These are phyloP conservation scores for Catharus minimus DNA, from an alignment of 2,113 vertebrate species.

Conservation along the genomic window DNA sequence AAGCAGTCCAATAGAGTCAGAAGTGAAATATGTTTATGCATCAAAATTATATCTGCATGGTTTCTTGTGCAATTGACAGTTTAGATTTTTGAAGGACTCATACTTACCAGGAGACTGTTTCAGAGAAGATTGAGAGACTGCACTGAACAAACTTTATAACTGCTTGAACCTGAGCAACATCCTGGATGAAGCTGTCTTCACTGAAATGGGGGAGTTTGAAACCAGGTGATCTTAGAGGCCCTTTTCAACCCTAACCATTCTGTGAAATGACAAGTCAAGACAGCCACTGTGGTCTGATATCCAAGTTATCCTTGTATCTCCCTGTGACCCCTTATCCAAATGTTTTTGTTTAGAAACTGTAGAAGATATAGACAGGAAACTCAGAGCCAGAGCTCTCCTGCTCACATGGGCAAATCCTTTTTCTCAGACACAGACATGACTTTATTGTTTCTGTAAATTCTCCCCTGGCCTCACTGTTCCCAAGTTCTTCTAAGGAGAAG, in stretches of 20 bases:
- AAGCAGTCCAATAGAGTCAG: not conserved
- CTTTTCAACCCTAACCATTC: not conserved
- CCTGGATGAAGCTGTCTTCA: not conserved
- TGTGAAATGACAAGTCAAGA: not conserved
- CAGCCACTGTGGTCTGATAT: not conserved
- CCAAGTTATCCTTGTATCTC: not conserved
- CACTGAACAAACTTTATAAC: not conserved
- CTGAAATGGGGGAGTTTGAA: not conserved
- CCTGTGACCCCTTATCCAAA: not conserved
- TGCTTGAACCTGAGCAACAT: not conserved
- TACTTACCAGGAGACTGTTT: not conserved
- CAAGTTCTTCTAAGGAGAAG: not conserved
- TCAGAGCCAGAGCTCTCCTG: not conserved
- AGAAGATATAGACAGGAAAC: not conserved
- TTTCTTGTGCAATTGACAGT: not conserved
- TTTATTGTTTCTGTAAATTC: not conserved
- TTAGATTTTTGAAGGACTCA: not conserved
- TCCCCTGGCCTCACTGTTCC: not conserved
- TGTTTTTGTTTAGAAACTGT: not conserved
- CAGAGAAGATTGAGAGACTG: not conserved
- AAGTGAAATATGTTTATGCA: not conserved
- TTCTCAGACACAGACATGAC: not conserved
- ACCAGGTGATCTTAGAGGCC: not conserved
- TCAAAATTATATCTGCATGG: not conserved
- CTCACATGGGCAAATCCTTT: not conserved